These are phyloP conservation scores for Brachionus asplanchnoidis DNA, from an alignment of 1,140 invertebrate species.

Conservation along the genomic window DNA sequence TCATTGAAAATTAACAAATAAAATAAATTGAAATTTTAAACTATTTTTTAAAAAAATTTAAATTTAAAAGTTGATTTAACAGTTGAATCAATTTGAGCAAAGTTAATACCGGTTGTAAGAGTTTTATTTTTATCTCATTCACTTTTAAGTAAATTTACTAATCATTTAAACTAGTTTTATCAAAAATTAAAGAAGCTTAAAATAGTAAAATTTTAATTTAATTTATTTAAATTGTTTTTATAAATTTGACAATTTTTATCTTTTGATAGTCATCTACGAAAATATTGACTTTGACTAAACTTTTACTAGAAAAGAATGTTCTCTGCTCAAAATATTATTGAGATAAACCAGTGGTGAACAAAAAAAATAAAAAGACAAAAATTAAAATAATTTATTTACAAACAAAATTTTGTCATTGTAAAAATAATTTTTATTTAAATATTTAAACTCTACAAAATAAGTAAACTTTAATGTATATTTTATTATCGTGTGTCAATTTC, in stretches of 20 bases:
- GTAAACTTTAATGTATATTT: too few species aligned
- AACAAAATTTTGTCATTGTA: too few species aligned
- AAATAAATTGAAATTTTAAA: slow-evolving; percentile 28
- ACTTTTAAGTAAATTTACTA: background rate
- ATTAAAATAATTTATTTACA: too few species aligned
- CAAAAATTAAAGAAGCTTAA: background rate
- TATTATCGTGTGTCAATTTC: too few species aligned
- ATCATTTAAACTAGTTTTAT: background rate
- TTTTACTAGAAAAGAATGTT: background rate
- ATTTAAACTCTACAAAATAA: too few species aligned
- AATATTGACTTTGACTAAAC: background rate
- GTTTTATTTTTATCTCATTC: background rate
- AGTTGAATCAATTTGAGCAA: background rate
- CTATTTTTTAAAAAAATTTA: background rate
- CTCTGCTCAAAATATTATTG: background rate
- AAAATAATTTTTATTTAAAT: too few species aligned
- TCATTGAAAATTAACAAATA: slow-evolving; percentile 31
- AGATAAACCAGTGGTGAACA: background rate
- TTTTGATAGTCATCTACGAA: background rate
- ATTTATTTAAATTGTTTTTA: background rate
- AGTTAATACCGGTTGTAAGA: background rate
- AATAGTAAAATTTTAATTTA: background rate
- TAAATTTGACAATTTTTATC: background rate
- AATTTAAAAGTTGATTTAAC: background rate
- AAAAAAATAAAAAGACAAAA: background rate